Evolutionary conservation across 2,888 invertebrate genomes (phyloP), one percentile per base, ranked within the genome.

Genomic region (Corythucha ciliata): DNA sequence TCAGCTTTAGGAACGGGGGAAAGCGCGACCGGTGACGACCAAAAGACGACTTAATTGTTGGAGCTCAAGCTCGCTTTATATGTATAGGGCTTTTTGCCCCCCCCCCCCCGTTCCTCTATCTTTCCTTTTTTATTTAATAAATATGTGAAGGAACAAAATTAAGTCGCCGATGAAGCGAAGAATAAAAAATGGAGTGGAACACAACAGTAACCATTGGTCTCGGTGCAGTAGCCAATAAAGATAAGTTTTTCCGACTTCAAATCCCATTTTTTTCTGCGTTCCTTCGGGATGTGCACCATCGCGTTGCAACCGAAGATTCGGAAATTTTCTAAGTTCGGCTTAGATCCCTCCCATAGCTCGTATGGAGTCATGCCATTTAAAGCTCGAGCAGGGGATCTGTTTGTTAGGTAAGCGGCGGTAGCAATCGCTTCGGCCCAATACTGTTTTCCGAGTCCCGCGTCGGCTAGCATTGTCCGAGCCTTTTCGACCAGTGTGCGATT

Each of bases 351-450:
- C 41, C 47, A 48, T 1, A 52, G 2, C 33, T 55, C 48, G 12
- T 24, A 20, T 1, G 48, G 55, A 6, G 55, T 55, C 21, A 39
- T 32, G 3, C 37, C 47, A 16, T 16, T 16, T 1, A 47, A 16
- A 14, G 18, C 22, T 36, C n/a, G 7, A n/a, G 52, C 18, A 1
- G 55, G 55, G 8, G 34, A 29, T 29, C 48, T 18, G 20, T 55
- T 55, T 3, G 26, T 25, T 2, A 52, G 3, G 20, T 40, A n/a
- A n/a, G 46, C 37, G n/a, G 51, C 40, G 16, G 32, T 25, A 10
- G 14, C 8, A 8, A 51, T 21, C 6, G 54, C 54, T 40, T 46
- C 51, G 10, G 21, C 42, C 49, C 49, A 49, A 48, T 48, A 48
- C 14, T 21, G 10, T 18, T 34, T 32, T 5, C 16, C 14, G 5